These are phyloP conservation scores for Eupsilia transversa DNA, from an alignment of 2,888 invertebrate genomes.

Conservation along the genomic window DNA sequence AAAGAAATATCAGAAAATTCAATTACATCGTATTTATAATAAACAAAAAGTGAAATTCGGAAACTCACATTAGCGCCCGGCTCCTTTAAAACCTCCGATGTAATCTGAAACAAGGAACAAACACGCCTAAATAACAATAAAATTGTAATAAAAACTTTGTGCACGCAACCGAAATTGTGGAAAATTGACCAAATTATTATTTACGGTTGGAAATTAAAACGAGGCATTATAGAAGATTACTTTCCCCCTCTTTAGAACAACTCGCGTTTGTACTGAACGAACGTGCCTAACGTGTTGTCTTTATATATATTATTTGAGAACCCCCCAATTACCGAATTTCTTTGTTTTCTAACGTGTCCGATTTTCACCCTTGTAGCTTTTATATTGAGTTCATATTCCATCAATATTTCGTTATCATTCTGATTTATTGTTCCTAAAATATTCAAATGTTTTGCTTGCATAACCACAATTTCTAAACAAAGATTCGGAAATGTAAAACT, in stretches of 20 bases:
- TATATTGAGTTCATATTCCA: conserved; percentile 49
- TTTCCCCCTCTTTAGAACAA: conserved; percentile 84
- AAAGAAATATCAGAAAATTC: conserved; percentile 76
- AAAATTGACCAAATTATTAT: conserved; percentile 90
- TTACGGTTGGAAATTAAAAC: conserved; percentile 89
- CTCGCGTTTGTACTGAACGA: conserved; percentile 73
- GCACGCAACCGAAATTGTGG: conserved; percentile 90
- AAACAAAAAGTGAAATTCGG: conserved; percentile 85
- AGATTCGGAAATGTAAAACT: conserved; percentile 28
- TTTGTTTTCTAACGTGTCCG: conserved; percentile 49
- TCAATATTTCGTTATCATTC: conserved; percentile 13
- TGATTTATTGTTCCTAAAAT: conserved; percentile 44
- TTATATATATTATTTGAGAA: conserved; percentile 63
- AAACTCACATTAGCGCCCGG: conserved; percentile 90
- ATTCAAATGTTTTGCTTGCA: conserved; percentile 34
- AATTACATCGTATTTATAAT: conserved; percentile 83
- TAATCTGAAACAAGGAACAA: conserved; percentile 91
- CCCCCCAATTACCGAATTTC: conserved; percentile 61
- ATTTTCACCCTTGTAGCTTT: conserved; percentile 50
- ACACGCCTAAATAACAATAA: conserved; percentile 91
- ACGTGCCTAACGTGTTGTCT: conserved; percentile 74
- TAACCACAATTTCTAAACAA: conserved; percentile 39
- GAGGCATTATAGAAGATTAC: conserved; percentile 86
- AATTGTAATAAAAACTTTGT: conserved; percentile 90
- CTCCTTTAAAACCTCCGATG: conserved; percentile 89